phyloP scores from a whole-genome alignment of 2,888 invertebrate genomes.

The Julus scandinavius region DNA sequence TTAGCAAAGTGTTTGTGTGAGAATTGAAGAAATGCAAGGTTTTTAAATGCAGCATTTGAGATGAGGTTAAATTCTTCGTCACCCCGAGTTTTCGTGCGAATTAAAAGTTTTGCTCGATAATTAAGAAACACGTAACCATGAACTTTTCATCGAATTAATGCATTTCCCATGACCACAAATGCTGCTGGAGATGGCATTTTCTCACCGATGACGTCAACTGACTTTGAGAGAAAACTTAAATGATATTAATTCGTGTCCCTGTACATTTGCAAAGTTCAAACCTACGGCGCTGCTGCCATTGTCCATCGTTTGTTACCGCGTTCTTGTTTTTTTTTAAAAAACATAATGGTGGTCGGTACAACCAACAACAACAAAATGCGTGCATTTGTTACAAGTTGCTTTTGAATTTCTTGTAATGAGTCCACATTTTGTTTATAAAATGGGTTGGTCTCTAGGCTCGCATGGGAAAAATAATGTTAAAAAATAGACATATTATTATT shows the following conservation, averaged over 20 bases:
- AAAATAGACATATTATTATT: not conserved
- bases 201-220: not conserved
- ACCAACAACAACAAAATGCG: not conserved
- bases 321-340: not conserved
- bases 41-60: not conserved
- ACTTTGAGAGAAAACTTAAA: not conserved
- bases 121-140: slow-evolving; percentile 34
- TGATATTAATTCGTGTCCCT: slow-evolving; percentile 4
- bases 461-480: not conserved
- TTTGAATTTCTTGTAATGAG: slow-evolving; percentile 39
- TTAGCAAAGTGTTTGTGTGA: not conserved
- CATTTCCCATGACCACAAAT: slow-evolving; percentile 20
- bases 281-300: slow-evolving; percentile 18
- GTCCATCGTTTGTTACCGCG: not conserved
- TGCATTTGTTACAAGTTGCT: not conserved
- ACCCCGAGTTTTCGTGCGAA: slow-evolving; percentile 33
- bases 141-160: slow-evolving; percentile 22
- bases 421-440: slow-evolving; percentile 4
- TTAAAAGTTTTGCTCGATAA: not conserved
- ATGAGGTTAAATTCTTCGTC: not conserved
- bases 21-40: not conserved
- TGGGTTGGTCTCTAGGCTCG: slow-evolving; percentile 36
- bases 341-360: not conserved
- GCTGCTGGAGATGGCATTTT: not conserved
- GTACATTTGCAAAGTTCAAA: not conserved